A percentile compares a stretch with the other conserved stretches of the same genome.
These are phyloP conservation scores for Etia nguti DNA, from an alignment of 2,113 vertebrate genomes.

Conservation along the genomic window DNA sequence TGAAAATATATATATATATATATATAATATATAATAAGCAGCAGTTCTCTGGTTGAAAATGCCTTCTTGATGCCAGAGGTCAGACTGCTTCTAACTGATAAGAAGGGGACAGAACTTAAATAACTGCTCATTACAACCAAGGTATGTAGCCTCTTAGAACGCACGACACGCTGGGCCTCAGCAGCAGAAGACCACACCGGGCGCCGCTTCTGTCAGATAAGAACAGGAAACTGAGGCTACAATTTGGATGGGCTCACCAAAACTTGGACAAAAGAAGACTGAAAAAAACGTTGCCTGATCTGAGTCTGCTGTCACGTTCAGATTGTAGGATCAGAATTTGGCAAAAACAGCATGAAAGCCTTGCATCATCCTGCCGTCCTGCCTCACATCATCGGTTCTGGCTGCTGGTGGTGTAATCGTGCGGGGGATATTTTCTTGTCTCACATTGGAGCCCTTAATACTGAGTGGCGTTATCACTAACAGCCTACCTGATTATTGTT, in stretches of 20 bases:
- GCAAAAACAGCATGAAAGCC: not conserved
- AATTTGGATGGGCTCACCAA: fast-evolving
- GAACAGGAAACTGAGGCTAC: not conserved
- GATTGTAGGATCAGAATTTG: not conserved
- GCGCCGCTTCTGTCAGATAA: fast-evolving
- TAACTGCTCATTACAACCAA: not conserved
- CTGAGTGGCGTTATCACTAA: not conserved
- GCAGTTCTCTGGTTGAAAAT: not conserved
- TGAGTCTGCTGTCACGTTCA: not conserved
- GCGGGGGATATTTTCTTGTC: not conserved
- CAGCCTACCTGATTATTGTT: not conserved
- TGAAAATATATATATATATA: too few species aligned
- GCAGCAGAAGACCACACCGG: not conserved
- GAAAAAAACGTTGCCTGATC: not conserved
- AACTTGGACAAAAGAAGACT: not conserved
- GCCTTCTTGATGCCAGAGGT: not conserved
- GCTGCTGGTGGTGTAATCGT: not conserved
- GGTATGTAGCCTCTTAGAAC: not conserved
- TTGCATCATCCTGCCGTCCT: not conserved
- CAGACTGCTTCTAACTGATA: not conserved
- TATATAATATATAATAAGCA: not conserved
- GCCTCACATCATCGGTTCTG: not conserved
- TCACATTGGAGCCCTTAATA: not conserved
- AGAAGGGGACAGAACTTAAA: not conserved
- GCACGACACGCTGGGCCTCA: not conserved